These are phyloP conservation scores for Laterallus jamaicensis DNA, from an alignment of 2,113 vertebrate genomes.

Conservation along the genomic window DNA sequence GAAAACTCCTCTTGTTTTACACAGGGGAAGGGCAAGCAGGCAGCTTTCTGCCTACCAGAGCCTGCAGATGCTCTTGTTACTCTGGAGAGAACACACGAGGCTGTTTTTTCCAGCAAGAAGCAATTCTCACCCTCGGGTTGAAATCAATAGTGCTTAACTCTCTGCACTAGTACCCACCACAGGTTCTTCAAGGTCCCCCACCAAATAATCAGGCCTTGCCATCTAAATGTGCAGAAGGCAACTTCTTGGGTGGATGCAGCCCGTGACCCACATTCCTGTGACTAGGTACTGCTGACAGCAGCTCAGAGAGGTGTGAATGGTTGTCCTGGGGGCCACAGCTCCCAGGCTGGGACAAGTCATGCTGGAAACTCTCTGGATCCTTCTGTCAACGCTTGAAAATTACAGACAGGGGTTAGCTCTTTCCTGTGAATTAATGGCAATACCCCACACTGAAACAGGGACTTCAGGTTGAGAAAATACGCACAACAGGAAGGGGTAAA, in stretches of 20 bases:
- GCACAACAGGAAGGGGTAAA: not conserved
- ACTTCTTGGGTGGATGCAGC: not conserved
- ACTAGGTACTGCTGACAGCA: not conserved
- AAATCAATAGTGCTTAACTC: not conserved
- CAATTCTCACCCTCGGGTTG: not conserved
- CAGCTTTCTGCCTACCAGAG: not conserved
- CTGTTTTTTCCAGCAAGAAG: not conserved
- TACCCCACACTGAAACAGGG: not conserved
- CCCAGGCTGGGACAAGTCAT: not conserved
- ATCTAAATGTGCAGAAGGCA: not conserved
- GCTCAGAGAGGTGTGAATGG: not conserved
- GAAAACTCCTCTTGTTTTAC: not conserved
- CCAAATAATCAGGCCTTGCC: not conserved
- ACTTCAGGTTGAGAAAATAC: not conserved
- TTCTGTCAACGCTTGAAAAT: conserved; percentile 10
- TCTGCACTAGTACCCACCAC: not conserved
- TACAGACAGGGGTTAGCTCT: not conserved
- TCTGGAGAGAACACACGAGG: not conserved
- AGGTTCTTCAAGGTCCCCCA: not conserved
- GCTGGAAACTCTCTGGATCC: conserved; percentile 11
- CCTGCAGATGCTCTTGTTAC: not conserved
- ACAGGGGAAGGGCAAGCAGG: not conserved
- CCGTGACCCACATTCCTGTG: not conserved
- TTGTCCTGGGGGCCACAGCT: not conserved
- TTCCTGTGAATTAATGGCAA: not conserved